Percentiles rank a stretch among this genome's conserved stretches.
Conservation (phyloP, 2,113 vertebrate genomes). For the Symphodus melops region DNA sequence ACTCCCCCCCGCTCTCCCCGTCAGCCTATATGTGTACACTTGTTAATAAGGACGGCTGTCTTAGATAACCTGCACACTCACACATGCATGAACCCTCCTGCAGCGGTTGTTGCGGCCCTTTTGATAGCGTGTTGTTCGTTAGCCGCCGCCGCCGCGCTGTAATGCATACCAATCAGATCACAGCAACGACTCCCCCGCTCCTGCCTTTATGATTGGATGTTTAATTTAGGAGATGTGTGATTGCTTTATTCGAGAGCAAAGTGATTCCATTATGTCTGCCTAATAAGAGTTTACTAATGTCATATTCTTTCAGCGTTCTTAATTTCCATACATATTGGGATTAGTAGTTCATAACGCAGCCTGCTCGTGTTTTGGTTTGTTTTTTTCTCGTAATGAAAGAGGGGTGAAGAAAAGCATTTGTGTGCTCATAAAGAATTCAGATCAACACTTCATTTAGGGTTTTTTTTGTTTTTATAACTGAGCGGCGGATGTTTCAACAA, state of each 20-base stretch:
- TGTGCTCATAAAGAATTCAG: constrained; percentile 1
- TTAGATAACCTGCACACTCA: constrained; percentile 41
- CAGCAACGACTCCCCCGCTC: neutral
- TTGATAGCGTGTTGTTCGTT: constrained; percentile 48
- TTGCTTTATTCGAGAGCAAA: constrained; percentile 69
- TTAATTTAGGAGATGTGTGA: constrained; percentile 71
- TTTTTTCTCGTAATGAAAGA: constrained; percentile 37
- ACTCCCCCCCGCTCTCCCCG: neutral
- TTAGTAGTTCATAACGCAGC: constrained; percentile 48
- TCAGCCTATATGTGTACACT: constrained; percentile 44
- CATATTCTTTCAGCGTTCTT: constrained; percentile 52
- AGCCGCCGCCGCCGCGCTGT: constrained; percentile 15
- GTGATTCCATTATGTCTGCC: constrained; percentile 69
- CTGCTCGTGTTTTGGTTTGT: constrained; percentile 3
- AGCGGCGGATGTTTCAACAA: neutral
- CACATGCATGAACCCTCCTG: constrained; percentile 3
- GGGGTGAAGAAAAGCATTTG: constrained; percentile 28
- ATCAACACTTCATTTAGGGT: neutral
- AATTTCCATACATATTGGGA: constrained; percentile 73
- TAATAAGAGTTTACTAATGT: constrained; percentile 71
- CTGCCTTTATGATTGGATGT: constrained; percentile 48
- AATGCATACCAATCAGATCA: constrained; percentile 58
- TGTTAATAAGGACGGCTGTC: constrained; percentile 58
- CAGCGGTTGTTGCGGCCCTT: constrained; percentile 11
- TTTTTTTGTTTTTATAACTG: neutral